phyloP scores from a whole-genome alignment of 2,113 vertebrate species.

The Pterocles gutturalis region DNA sequence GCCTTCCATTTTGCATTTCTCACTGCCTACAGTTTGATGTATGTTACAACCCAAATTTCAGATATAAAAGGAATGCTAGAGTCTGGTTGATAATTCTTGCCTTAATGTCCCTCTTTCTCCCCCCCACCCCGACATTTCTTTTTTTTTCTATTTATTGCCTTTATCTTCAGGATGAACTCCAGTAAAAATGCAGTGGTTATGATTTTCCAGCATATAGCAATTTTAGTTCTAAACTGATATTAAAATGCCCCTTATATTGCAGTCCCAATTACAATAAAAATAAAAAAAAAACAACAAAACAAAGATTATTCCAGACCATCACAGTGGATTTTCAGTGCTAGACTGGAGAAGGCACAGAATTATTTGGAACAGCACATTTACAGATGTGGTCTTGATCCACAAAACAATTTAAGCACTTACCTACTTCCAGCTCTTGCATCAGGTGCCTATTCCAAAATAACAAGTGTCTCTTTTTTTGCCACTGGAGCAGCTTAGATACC shows the following conservation, averaged over 20 bases:
- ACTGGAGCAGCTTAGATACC: not conserved
- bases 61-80: not conserved
- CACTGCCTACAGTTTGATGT: not conserved
- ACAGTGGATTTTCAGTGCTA: not conserved
- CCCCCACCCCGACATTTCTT: fast-evolving
- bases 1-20: not conserved
- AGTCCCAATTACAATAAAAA: not conserved
- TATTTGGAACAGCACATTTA: not conserved
- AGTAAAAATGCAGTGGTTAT: not conserved
- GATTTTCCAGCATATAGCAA: not conserved
- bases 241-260: not conserved
- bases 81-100: not conserved
- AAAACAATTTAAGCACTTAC: not conserved
- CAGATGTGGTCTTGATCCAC: not conserved
- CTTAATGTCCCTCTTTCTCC: not conserved
- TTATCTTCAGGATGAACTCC: not conserved
- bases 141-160: not conserved
- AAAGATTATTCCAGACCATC: not conserved
- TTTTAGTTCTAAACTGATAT: not conserved
- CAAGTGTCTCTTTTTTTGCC: not conserved
- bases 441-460: not conserved
- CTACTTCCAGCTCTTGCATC: not conserved
- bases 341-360: not conserved
- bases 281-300: not conserved
- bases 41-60: not conserved